Evolutionary conservation across 2,888 invertebrate genomes (phyloP).

Genomic region (Saturnia japonica): DNA sequence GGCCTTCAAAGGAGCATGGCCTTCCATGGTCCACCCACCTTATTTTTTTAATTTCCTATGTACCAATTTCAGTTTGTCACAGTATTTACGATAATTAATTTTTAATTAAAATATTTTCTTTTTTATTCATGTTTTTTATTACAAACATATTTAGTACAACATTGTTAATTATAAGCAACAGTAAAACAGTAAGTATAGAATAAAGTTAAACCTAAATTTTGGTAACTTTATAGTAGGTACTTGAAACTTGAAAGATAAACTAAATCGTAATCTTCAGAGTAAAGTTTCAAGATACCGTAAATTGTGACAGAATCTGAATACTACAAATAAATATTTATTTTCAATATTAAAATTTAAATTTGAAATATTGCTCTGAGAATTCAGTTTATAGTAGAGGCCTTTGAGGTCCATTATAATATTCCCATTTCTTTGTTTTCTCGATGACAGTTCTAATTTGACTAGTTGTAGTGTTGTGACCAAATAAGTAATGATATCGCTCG

Average conservation of each 20-base stretch:
- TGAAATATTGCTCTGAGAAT: conserved; percentile 54
- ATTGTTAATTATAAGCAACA: no score
- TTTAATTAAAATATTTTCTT: not conserved
- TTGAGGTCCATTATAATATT: conserved; percentile 82
- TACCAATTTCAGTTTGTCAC: not conserved
- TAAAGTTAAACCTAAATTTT: no score
- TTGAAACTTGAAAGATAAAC: not conserved
- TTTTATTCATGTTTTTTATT: not conserved
- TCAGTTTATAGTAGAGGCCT: conserved; percentile 84
- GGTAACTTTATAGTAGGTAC: no score
- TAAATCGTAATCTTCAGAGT: not conserved
- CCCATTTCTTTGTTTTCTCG: no score
- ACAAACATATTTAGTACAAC: no score
- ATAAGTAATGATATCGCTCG: no score
- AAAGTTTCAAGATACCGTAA: not conserved
- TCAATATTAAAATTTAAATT: not conserved
- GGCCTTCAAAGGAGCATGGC: no score
- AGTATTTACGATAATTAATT: not conserved
- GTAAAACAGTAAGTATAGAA: no score
- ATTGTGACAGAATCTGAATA: not conserved
- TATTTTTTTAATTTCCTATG: no score
- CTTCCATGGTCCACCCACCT: no score
- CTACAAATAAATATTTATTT: not conserved
- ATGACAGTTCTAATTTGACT: no score
- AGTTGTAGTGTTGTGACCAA: no score